Conservation (phyloP, 1,140 invertebrate genomes). For the Drosophila murphyi region DNA sequence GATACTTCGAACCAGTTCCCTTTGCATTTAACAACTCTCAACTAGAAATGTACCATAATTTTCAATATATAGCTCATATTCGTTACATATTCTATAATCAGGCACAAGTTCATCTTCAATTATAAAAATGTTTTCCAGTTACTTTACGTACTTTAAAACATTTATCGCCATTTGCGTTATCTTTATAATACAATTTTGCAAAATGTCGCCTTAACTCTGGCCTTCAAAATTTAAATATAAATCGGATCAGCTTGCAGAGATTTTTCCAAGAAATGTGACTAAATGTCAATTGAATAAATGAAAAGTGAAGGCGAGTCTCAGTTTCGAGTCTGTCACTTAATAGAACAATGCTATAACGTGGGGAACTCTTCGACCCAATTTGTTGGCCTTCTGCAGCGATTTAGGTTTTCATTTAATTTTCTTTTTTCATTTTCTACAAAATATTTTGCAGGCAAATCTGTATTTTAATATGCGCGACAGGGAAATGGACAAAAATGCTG, state of each 20-base stretch:
- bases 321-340: slow-evolving; percentile 68
- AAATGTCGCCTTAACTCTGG: no score
- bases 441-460: slow-evolving; percentile 65
- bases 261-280: slow-evolving; percentile 36
- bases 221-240: slow-evolving; percentile 62
- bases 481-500: slow-evolving; percentile 25
- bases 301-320: slow-evolving; percentile 52
- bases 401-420: slow-evolving; percentile 32
- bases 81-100: no score
- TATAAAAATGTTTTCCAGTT: no score
- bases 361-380: slow-evolving; percentile 48
- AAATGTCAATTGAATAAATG: slow-evolving; percentile 64
- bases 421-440: slow-evolving; percentile 29
- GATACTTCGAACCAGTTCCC: no score
- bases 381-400: slow-evolving; percentile 30
- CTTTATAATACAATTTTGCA: no score
- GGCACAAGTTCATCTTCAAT: no score
- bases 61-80: no score
- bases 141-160: no score
- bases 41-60: no score
- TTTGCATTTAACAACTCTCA: no score
- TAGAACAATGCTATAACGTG: slow-evolving; percentile 64
- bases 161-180: no score
- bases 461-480: slow-evolving; percentile 12
- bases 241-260: slow-evolving; percentile 53